A percentile compares a stretch with the other conserved stretches of the same genome.
phyloP scores from a whole-genome alignment of 2,888 invertebrate genomes.

The Gnatocerus cornutus region DNA sequence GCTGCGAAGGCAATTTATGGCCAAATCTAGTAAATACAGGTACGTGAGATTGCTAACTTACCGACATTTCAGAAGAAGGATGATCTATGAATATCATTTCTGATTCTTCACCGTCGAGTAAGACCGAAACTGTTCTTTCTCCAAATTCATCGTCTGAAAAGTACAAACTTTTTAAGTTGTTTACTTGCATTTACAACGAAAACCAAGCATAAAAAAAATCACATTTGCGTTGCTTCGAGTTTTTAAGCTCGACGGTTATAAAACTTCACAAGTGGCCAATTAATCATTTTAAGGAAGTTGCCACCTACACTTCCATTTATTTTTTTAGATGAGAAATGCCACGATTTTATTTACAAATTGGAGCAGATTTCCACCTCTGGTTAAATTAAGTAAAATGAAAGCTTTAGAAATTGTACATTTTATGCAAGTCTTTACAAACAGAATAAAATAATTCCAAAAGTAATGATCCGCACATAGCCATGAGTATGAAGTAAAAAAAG shows the following conservation, averaged over 20 bases:
- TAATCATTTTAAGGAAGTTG: constrained; percentile 19
- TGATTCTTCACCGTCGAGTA: constrained; percentile 91
- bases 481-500: too few relatives aligned
- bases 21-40: neutral
- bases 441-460: too few relatives aligned
- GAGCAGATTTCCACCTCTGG: constrained; percentile 14
- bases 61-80: constrained; percentile 92
- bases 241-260: neutral
- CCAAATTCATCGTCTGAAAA: constrained; percentile 93
- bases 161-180: constrained; percentile 26
- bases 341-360: constrained; percentile 25
- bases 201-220: neutral
- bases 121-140: constrained; percentile 92
- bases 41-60: constrained; percentile 73
- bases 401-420: too few relatives aligned
- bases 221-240: neutral
- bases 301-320: neutral
- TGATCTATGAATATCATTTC: constrained; percentile 94
- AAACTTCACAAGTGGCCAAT: constrained; percentile 19
- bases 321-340: neutral
- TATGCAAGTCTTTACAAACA: too few relatives aligned
- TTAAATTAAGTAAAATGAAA: too few relatives aligned
- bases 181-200: neutral
- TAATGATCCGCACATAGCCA: too few relatives aligned
- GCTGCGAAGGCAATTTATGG: neutral